These are phyloP conservation scores for Phallusia fumigata DNA, from an alignment of 23 tunicate species.

Conservation along the genomic window DNA sequence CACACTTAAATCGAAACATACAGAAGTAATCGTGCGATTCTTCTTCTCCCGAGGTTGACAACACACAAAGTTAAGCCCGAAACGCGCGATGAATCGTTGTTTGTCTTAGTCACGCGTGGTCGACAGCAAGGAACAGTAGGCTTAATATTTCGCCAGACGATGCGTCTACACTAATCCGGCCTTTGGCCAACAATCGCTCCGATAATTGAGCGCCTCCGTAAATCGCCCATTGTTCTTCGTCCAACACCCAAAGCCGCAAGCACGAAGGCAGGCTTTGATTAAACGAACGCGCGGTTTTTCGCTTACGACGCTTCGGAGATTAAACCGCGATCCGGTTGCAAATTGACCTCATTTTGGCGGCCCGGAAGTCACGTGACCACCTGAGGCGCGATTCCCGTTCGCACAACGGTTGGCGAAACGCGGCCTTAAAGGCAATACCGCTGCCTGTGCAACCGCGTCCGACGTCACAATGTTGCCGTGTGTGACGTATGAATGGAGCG, in stretches of 20 bases:
- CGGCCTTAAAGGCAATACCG: neutral
- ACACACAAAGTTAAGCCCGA: too few relatives aligned
- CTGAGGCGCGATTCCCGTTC: neutral
- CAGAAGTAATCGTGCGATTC: too few relatives aligned
- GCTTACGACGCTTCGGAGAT: neutral
- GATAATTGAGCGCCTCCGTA: neutral
- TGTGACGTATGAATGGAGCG: slow-evolving; percentile 8
- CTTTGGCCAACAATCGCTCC: neutral
- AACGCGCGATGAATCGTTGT: too few relatives aligned
- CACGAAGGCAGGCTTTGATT: neutral
- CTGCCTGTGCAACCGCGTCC: neutral
- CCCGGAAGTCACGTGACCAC: slow-evolving; percentile 4
- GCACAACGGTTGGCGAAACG: neutral
- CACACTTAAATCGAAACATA: too few relatives aligned
- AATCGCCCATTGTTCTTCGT: neutral
- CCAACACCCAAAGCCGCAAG: neutral
- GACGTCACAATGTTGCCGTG: slow-evolving; percentile 1
- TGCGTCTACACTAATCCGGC: neutral
- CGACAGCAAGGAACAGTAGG: neutral
- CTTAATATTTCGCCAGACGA: slow-evolving; percentile 15
- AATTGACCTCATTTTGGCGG: neutral
- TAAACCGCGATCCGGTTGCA: neutral
- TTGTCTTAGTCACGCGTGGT: too few relatives aligned
- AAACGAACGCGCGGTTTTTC: neutral
- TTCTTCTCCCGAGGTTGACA: too few relatives aligned